Evolutionary conservation across 2,888 invertebrate species (phyloP).

Genomic region (Drosophila emarginata): DNA sequence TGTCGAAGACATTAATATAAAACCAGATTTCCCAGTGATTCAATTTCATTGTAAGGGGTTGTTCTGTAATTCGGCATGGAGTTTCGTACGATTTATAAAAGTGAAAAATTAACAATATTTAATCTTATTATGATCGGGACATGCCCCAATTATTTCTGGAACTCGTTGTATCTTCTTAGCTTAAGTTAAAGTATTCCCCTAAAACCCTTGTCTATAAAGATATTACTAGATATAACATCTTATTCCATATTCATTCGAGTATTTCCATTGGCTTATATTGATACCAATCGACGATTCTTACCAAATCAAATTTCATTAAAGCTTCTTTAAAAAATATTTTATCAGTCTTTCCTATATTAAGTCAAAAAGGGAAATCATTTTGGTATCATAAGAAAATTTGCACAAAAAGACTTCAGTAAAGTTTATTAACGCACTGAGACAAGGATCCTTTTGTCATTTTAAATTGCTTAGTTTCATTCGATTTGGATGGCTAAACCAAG

Average conservation of each 20-base stretch:
- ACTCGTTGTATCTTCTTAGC: no score
- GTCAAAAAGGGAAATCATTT: no score
- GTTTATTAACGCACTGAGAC: neutral
- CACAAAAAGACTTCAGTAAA: no score
- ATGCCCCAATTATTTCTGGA: no score
- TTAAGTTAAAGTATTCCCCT: no score
- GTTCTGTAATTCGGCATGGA: neutral
- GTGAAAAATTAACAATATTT: neutral
- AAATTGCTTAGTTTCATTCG: neutral
- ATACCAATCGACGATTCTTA: no score
- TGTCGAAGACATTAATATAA: neutral
- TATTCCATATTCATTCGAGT: neutral
- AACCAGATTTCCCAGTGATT: neutral
- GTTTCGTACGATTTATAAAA: neutral
- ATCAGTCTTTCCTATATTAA: no score
- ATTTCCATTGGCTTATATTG: no score
- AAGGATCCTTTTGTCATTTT: neutral
- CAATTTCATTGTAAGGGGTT: neutral
- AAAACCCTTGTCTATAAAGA: no score
- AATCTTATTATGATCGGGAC: neutral
- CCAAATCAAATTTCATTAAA: no score
- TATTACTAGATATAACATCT: neutral
- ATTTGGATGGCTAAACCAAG: conserved; percentile 2
- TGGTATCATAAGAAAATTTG: neutral
- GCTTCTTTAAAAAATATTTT: no score